Conservation (phyloP, 2,797 vertebrate species). For the Myripristis jacobus region DNA sequence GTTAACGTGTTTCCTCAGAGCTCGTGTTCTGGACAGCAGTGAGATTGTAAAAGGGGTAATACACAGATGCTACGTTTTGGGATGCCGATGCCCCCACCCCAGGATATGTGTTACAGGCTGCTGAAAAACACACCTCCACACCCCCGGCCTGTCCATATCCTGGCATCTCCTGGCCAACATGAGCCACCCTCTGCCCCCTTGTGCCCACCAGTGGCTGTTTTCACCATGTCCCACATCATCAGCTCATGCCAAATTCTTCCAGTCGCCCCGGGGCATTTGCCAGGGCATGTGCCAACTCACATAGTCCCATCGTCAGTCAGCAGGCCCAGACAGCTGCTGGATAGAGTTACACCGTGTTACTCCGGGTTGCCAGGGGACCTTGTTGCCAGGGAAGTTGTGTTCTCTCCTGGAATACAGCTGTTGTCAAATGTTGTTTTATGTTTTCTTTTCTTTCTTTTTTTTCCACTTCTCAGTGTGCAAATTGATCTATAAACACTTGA, state of each 20-base stretch:
- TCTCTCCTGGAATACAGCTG: slow-evolving; percentile 19
- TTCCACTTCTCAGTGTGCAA: background rate
- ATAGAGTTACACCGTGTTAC: slow-evolving; percentile 68
- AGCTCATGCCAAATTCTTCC: slow-evolving; percentile 73
- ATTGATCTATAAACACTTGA: slow-evolving; percentile 13
- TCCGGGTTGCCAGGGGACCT: slow-evolving; percentile 47
- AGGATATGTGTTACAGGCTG: too few relatives aligned
- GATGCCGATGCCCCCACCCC: slow-evolving; percentile 5
- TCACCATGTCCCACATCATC: slow-evolving; percentile 62
- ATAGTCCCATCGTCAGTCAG: slow-evolving; percentile 73
- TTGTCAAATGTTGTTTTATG: slow-evolving; percentile 8
- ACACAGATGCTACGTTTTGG: slow-evolving; percentile 10
- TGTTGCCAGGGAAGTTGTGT: slow-evolving; percentile 67
- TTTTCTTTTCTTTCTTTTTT: too few relatives aligned
- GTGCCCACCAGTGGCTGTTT: slow-evolving; percentile 37
- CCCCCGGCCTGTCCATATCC: slow-evolving; percentile 21
- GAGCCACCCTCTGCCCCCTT: slow-evolving; percentile 53
- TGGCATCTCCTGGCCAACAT: slow-evolving; percentile 44
- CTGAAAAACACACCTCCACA: background rate
- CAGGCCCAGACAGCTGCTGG: slow-evolving; percentile 73
- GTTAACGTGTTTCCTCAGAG: too few relatives aligned
- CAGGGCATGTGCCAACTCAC: slow-evolving; percentile 66
- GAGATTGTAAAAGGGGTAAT: too few relatives aligned
- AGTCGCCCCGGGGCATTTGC: slow-evolving; percentile 60
- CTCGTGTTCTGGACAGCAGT: too few relatives aligned